phyloP scores from a whole-genome alignment of 1,140 invertebrate genomes.

The Drosophila tropicalis region DNA sequence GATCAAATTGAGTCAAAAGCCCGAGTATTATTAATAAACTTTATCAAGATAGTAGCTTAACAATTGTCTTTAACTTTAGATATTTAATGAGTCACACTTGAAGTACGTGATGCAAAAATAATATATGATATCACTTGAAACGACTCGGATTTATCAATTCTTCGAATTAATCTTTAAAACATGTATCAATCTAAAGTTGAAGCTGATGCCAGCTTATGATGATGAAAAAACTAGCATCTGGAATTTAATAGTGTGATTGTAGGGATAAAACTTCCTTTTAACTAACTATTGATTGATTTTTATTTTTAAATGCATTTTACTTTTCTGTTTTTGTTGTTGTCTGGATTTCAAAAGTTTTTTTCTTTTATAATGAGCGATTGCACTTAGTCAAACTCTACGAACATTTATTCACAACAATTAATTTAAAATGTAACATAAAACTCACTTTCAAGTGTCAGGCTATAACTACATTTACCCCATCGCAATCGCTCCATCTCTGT shows the following conservation, averaged over 20 bases:
- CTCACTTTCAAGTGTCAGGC: slow-evolving; percentile 41
- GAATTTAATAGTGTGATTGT: too few species aligned
- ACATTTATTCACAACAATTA: slow-evolving; percentile 55
- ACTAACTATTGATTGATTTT: too few species aligned
- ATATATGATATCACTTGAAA: slow-evolving; percentile 2
- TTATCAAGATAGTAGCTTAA: not conserved
- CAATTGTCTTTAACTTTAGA: not conserved
- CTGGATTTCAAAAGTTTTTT: not conserved
- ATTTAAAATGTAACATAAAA: slow-evolving; percentile 57
- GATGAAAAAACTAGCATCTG: too few species aligned
- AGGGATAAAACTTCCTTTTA: too few species aligned
- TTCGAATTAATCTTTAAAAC: not conserved
- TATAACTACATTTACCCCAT: slow-evolving; percentile 17
- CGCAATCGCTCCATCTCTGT: not conserved
- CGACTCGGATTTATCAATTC: not conserved
- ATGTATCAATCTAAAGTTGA: not conserved
- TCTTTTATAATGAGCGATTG: slow-evolving; percentile 16
- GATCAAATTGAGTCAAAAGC: not conserved
- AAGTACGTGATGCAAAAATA: not conserved
- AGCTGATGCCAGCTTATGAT: not conserved
- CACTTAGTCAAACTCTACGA: slow-evolving; percentile 14
- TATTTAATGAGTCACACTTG: not conserved
- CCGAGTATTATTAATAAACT: not conserved
- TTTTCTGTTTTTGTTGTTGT: not conserved
- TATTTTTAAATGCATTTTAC: not conserved